Evolutionary conservation across 2,113 vertebrate genomes (phyloP), one percentile per base, ranked within the genome.

Genomic region (Leuciscus idus): DNA sequence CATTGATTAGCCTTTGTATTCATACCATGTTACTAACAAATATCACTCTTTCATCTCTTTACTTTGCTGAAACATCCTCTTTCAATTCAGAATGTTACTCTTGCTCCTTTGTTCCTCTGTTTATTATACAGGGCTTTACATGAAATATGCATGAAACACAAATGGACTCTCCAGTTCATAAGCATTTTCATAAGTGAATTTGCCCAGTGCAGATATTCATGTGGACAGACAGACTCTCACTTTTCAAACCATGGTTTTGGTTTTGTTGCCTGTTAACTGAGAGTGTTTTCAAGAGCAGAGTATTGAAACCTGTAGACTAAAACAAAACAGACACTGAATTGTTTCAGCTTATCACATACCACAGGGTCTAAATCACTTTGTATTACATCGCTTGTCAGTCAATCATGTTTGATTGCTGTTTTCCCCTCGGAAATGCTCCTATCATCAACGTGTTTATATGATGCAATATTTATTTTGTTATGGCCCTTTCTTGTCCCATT

Each of bases 81-180:
- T 75, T 75, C 39, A 64, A 64, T 64, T 28, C 79, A 81, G 4
- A 62, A 81, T 81, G 39, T 26, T 64, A 62, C 39, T 64, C 12
- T 36, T 62, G 36, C 59, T 81, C 59, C 23, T 50, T 64, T 79
- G 64, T 79, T 36, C n/a, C 48, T 85, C 61, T 36, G 74, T 76
- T 64, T 62, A 76, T 64, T 26, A 81, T 64, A 46, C 79, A 6
- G 33, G 66, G 50, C 46, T 70, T 84, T 84, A 76, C 75, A 80
- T 87, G 86, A 80, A 87, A 84, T 84, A 84, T 87, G 62, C 52
- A 87, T 78, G 50, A 39, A 59, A 28, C 43, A 55, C 19, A 82
- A 75, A 81, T 57, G 59, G 36, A 59, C 59, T 81, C 39, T 81
- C 57, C 59, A 83, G 70, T 26, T 30, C n/a, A 30, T 50, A 50